A percentile compares a stretch with the other conserved stretches of the same genome.
Evolutionary conservation across 2,888 invertebrate genomes (phyloP).

Genomic region (Phytoseiulus persimilis): DNA sequence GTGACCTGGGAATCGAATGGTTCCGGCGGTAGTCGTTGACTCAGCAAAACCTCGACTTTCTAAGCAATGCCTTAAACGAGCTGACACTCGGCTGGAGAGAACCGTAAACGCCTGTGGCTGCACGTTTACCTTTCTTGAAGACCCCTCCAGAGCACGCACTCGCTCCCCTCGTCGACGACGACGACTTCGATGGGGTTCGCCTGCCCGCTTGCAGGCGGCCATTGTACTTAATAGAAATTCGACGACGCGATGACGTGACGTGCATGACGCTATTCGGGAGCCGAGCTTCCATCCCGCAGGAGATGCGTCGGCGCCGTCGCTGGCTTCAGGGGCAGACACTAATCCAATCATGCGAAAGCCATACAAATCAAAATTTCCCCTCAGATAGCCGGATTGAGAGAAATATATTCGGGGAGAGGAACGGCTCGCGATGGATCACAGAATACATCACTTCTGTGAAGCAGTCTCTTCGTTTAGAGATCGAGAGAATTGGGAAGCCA

Average conservation of each 20-base stretch:
- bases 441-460: too few species aligned
- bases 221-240: background rate
- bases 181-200: background rate
- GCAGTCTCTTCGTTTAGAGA: too few species aligned
- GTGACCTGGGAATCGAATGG: background rate
- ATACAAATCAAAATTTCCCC: background rate
- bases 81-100: background rate
- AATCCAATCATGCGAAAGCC: background rate
- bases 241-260: background rate
- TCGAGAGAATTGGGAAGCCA: too few species aligned
- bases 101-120: background rate
- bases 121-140: background rate
- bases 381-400: background rate
- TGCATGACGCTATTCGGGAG: background rate
- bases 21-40: background rate
- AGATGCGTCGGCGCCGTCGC: background rate
- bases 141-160: background rate
- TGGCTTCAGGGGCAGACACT: background rate
- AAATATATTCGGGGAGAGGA: background rate
- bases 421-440: too few species aligned
- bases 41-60: background rate
- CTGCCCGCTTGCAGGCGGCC: background rate
- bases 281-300: background rate
- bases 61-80: background rate
- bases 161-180: background rate